Evolutionary conservation across 2,888 invertebrate species (phyloP), one percentile per base, ranked within the genome.

Genomic region (Amphipoea lucens): DNA sequence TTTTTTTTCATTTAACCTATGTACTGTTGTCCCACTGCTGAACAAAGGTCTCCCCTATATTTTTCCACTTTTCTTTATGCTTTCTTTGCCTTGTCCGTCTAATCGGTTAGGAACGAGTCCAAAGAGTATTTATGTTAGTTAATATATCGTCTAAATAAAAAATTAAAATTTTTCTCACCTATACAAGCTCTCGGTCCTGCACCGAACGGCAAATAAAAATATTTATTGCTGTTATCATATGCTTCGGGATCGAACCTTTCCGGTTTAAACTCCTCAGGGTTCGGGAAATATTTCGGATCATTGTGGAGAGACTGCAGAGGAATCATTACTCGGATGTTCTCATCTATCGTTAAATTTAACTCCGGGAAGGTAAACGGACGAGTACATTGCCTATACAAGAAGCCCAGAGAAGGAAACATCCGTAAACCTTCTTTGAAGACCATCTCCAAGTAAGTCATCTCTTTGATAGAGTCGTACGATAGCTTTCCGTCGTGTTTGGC

Each of bases 391-490:
- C 93, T 87, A 0, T 88, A 74, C 0, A 94, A 74, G 42, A 86
- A 85, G 0, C 92, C 93, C 4, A 90, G 68, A 0, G 93, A 88
- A 0, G 94, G 91, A 40, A 91, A 90, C 71, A 90, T 85, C 69
- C 94, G 84, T 76, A 94, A 74, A 0, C 89, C 83, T 80, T 94
- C 94, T 57, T 91, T 91, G 54, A 92, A 90, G 0, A 87, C 87
- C 91, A 89, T 90, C 45, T 91, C 91, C 6, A 94, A 78, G n/a
- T 89, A 90, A 0, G 70, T 86, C 91, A 94, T 92, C 74, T 93
- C 93, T 65, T 87, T 88, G 7, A 94, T 80, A 0, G 93, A 91
- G 3, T 93, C 92, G 54, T 91, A 94, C 65, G 90, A 88, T 6
- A 94, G 60, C 67, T 92, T 90, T 17, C 90, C 89, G 23, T 89